Evolutionary conservation across 2,888 invertebrate species (phyloP).

Genomic region (Mycalesis mineus): DNA sequence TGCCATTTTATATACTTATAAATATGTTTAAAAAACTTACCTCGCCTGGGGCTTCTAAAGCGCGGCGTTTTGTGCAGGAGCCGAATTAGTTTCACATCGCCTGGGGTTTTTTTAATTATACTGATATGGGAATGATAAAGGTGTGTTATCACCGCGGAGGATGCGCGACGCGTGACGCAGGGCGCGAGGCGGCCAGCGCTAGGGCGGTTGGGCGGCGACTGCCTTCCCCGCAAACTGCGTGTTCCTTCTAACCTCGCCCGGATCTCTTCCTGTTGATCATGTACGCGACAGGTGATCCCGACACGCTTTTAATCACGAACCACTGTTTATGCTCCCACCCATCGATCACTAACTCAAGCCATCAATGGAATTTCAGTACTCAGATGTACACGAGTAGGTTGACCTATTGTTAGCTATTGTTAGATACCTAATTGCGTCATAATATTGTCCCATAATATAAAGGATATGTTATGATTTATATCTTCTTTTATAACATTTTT

Average conservation of each 20-base stretch:
- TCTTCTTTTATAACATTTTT: not conserved
- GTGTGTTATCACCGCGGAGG: conserved; percentile 39
- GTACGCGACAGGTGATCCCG: conserved; percentile 70
- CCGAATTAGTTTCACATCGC: conserved; percentile 7
- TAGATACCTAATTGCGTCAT: conserved; percentile 1
- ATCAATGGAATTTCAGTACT: not conserved
- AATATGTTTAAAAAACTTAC: conserved; percentile 51
- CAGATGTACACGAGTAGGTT: not conserved
- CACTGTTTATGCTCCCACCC: conserved; percentile 21
- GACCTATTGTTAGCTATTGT: not conserved
- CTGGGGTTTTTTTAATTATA: conserved; percentile 10
- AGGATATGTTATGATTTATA: not conserved
- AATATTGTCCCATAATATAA: not conserved
- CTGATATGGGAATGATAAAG: conserved; percentile 31
- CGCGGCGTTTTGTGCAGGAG: conserved; percentile 38
- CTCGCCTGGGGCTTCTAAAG: conserved; percentile 46
- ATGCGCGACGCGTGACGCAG: conserved; percentile 38
- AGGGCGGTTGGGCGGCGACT: conserved; percentile 74
- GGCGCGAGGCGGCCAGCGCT: conserved; percentile 48
- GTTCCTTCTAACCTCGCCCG: conserved; percentile 63
- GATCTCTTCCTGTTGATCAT: conserved; percentile 69
- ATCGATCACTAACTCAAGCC: conserved; percentile 14
- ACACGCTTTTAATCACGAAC: conserved; percentile 30
- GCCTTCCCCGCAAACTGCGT: conserved; percentile 49
- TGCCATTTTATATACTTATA: conserved; percentile 19